Percentiles rank a stretch among this genome's conserved stretches.
Evolutionary conservation across 2,797 vertebrate genomes (phyloP).

Genomic region (Molossus alvarezi): DNA sequence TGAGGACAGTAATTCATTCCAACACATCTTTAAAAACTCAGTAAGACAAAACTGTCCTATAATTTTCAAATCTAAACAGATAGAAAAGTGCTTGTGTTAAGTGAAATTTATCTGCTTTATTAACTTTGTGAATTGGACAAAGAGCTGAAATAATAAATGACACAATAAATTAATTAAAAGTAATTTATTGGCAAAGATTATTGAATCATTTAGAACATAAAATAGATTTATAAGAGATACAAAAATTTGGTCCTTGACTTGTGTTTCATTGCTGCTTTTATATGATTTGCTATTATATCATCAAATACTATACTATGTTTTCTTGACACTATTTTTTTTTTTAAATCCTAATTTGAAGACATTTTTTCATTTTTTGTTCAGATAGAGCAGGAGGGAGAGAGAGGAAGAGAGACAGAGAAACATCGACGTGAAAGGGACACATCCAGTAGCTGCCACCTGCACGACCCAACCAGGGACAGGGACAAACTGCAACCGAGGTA

Average conservation of each 20-base stretch:
- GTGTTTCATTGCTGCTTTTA: background rate
- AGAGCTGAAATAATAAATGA: constrained; percentile 33
- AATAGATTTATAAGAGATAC: background rate
- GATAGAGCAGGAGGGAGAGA: too few species aligned
- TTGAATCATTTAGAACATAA: background rate
- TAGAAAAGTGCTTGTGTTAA: background rate
- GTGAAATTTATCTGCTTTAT: background rate
- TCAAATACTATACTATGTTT: background rate
- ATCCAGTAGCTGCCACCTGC: too few species aligned
- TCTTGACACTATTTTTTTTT: background rate
- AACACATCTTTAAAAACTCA: background rate
- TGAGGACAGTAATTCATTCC: background rate
- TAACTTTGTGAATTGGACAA: background rate
- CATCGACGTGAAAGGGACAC: too few species aligned
- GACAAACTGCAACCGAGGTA: too few species aligned
- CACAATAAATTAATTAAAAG: background rate
- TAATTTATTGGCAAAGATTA: background rate
- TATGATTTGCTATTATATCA: background rate
- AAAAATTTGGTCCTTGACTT: constrained; percentile 45
- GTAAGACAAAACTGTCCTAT: background rate
- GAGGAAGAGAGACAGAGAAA: too few species aligned
- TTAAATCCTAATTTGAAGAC: too few species aligned
- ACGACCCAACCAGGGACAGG: too few species aligned
- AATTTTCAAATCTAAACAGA: constrained; percentile 29
- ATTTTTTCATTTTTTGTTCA: too few species aligned